Conservation (phyloP, 1,140 invertebrate genomes). For the Anagrus nilaparvatae region DNA sequence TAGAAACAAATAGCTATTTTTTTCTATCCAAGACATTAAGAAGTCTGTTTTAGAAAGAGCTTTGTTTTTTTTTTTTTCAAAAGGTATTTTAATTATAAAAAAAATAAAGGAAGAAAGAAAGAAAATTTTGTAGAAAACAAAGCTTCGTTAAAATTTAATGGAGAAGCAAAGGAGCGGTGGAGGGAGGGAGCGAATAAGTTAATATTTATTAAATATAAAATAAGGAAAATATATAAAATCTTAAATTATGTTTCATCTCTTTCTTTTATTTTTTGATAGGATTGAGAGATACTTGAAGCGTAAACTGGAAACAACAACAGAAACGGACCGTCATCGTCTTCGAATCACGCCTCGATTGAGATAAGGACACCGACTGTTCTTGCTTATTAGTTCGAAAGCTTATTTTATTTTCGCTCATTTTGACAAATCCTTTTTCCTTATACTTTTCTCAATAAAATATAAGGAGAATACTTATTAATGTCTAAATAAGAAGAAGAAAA, state of each 20-base stretch:
- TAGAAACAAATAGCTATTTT: slow-evolving; percentile 46
- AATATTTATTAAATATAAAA: too few relatives aligned
- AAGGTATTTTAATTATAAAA: slow-evolving; percentile 21
- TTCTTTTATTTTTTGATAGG: slow-evolving; percentile 32
- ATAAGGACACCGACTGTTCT: slow-evolving; percentile 34
- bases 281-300: slow-evolving; percentile 36
- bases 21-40: slow-evolving; percentile 24
- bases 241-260: too few relatives aligned
- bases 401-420: slow-evolving; percentile 31
- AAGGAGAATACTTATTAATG: slow-evolving; percentile 2
- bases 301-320: slow-evolving; percentile 39
- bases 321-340: slow-evolving; percentile 35
- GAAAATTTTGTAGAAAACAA: slow-evolving; percentile 23
- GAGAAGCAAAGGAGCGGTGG: too few relatives aligned
- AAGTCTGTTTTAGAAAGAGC: slow-evolving; percentile 16
- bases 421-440: slow-evolving; percentile 18
- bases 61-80: slow-evolving; percentile 42
- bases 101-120: slow-evolving; percentile 11
- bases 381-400: slow-evolving; percentile 36
- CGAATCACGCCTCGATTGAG: slow-evolving; percentile 36
- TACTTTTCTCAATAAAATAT: too few relatives aligned
- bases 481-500: too few relatives aligned
- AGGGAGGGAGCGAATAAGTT: too few relatives aligned
- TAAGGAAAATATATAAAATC: too few relatives aligned
- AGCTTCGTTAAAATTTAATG: too few relatives aligned